Percentiles rank a stretch among this genome's conserved stretches.
Evolutionary conservation across 2,888 invertebrate species (phyloP).

Genomic region (Drosophila flavopinicola): DNA sequence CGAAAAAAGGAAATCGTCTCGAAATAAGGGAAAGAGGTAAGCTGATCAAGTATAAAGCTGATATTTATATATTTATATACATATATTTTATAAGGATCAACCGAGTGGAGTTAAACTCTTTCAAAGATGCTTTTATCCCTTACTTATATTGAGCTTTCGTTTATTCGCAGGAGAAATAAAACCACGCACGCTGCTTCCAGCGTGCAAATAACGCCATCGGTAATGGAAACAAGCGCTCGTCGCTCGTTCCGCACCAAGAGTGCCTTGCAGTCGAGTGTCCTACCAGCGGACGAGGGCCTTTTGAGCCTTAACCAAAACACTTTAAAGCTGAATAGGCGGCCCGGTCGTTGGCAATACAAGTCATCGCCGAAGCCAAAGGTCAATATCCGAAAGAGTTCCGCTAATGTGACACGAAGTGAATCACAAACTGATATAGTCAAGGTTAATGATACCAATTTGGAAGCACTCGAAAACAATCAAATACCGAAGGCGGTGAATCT

Average conservation of each 20-base stretch:
- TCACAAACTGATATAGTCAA: slow-evolving; percentile 72
- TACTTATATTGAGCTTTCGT: neutral
- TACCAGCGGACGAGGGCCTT: slow-evolving; percentile 85
- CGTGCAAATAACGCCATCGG: slow-evolving; percentile 53
- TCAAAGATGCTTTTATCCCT: no score
- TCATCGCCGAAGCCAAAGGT: slow-evolving; percentile 94
- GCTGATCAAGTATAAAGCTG: no score
- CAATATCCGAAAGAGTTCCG: slow-evolving; percentile 89
- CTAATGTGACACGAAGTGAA: slow-evolving; percentile 83
- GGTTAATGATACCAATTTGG: slow-evolving; percentile 72
- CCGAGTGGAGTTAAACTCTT: no score
- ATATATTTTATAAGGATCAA: no score
- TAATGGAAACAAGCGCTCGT: slow-evolving; percentile 83
- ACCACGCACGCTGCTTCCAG: slow-evolving; percentile 63
- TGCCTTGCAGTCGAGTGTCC: slow-evolving; percentile 83
- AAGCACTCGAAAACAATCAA: slow-evolving; percentile 85
- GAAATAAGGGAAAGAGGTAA: slow-evolving; percentile 75
- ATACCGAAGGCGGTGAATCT: slow-evolving; percentile 61
- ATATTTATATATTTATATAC: no score
- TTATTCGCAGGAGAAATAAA: slow-evolving; percentile 83
- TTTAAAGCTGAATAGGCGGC: slow-evolving; percentile 92
- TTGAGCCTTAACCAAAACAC: slow-evolving; percentile 89
- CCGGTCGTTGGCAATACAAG: slow-evolving; percentile 95
- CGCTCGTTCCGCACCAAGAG: slow-evolving; percentile 89
- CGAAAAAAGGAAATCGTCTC: slow-evolving; percentile 58